Percentiles rank a stretch among this genome's conserved stretches.
These are phyloP conservation scores for Stichopus horrens DNA, from an alignment of 53 echinoderm and acorn worm genomes.

Conservation along the genomic window DNA sequence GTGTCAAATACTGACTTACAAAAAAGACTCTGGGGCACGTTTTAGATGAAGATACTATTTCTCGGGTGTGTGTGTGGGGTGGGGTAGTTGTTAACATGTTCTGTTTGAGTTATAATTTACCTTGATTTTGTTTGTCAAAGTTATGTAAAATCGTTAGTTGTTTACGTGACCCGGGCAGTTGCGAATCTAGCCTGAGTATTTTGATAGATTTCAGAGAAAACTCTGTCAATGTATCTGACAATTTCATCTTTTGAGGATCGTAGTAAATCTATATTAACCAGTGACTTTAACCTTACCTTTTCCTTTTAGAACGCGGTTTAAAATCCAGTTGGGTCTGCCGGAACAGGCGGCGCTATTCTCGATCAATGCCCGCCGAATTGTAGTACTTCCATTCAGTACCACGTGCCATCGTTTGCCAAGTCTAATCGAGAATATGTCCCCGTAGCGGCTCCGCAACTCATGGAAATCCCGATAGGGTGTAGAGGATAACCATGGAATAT, in stretches of 20 bases:
- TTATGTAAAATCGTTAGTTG: no score
- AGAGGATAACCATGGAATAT: conserved; percentile 75
- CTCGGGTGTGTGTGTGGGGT: no score
- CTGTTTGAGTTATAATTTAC: no score
- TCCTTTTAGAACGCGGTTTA: conserved; percentile 70
- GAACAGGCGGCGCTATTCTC: conserved; percentile 67
- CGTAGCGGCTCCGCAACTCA: conserved; percentile 60
- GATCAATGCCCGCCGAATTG: conserved; percentile 72
- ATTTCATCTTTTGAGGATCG: not conserved
- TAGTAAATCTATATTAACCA: not conserved
- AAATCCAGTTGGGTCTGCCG: conserved; percentile 81
- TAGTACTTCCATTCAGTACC: conserved; percentile 66
- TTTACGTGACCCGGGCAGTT: no score
- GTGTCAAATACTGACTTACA: no score
- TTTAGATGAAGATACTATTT: no score
- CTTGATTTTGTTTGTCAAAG: no score
- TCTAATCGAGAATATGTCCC: conserved; percentile 68
- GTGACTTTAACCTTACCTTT: conserved; percentile 59
- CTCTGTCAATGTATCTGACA: no score
- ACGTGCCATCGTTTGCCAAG: conserved; percentile 61
- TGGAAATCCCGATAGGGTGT: conserved; percentile 57
- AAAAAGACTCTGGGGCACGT: no score
- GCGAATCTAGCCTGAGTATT: no score
- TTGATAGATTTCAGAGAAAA: no score
- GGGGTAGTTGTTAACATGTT: no score